phyloP scores from a whole-genome alignment of 1,140 invertebrate species.

The Drosophila nasuta region DNA sequence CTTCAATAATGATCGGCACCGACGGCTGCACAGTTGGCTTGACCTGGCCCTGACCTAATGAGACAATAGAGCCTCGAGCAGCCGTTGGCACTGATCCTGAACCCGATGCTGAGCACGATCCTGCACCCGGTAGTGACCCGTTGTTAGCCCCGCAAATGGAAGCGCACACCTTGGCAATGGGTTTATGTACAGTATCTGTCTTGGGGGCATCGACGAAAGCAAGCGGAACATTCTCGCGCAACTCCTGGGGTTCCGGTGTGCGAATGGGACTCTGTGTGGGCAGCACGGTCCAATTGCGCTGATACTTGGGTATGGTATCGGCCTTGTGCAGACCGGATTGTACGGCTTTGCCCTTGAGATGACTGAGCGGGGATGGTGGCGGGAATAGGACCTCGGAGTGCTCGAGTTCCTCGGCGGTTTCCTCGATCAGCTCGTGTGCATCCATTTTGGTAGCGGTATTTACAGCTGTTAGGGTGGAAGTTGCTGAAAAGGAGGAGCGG shows the following conservation, averaged over 20 bases:
- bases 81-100: slow-evolving; percentile 36
- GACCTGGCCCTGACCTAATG: neutral
- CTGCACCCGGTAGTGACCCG: neutral
- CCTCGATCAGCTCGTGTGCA: slow-evolving; percentile 73
- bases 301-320: slow-evolving; percentile 87
- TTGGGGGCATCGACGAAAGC: slow-evolving; percentile 80
- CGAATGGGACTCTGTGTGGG: slow-evolving; percentile 85
- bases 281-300: slow-evolving; percentile 87
- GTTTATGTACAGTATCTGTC: slow-evolving; percentile 69
- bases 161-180: slow-evolving; percentile 63
- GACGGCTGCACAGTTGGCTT: slow-evolving; percentile 55
- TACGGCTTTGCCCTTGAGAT: slow-evolving; percentile 77
- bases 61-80: slow-evolving; percentile 31
- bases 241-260: slow-evolving; percentile 85
- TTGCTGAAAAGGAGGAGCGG: slow-evolving; percentile 37
- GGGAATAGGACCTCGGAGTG: slow-evolving; percentile 76
- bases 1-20: slow-evolving; percentile 76
- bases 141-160: slow-evolving; percentile 6
- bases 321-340: slow-evolving; percentile 86
- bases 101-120: too few relatives aligned
- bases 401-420: slow-evolving; percentile 77
- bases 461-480: slow-evolving; percentile 33
- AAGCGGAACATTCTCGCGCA: slow-evolving; percentile 82
- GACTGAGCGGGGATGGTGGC: slow-evolving; percentile 81
- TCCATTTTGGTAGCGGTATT: slow-evolving; percentile 58